Percentiles rank a stretch among this genome's conserved stretches.
Conservation (phyloP, 2,797 vertebrate genomes). For the Brachyalestes nurse region DNA sequence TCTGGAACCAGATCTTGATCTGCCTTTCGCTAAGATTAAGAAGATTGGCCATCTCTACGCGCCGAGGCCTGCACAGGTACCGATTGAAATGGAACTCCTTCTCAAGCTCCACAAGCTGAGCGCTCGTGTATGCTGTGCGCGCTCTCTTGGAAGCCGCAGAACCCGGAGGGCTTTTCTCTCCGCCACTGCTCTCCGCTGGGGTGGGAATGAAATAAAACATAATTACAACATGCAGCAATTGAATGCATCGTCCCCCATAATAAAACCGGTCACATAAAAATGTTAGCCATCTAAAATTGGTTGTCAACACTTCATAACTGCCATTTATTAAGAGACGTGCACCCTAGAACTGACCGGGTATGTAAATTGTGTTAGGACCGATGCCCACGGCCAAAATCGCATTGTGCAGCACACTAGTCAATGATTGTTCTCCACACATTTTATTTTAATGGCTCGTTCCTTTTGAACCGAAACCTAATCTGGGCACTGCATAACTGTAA, state of each 20-base stretch:
- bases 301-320: constrained; percentile 94
- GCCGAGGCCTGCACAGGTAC: constrained; percentile 93
- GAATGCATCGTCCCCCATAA: constrained; percentile 90
- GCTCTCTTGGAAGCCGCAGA: constrained; percentile 94
- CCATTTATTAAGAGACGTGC: constrained; percentile 96
- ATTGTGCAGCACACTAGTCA: constrained; percentile 43
- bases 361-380: constrained; percentile 91
- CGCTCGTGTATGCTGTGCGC: constrained; percentile 95
- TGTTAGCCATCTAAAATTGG: constrained; percentile 83
- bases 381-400: constrained; percentile 70
- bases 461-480: not conserved
- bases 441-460: not conserved
- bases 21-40: constrained; percentile 95
- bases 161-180: constrained; percentile 94
- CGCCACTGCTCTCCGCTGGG: constrained; percentile 84
- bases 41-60: constrained; percentile 97
- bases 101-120: constrained; percentile 93
- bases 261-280: constrained; percentile 82
- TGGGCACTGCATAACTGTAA: not conserved
- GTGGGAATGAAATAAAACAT: constrained; percentile 87
- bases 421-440: constrained; percentile 31
- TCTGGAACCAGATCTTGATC: constrained; percentile 99
- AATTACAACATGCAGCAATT: constrained; percentile 89
- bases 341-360: constrained; percentile 83
- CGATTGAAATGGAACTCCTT: constrained; percentile 96